Base-by-base conservation (phyloP, 2,888 invertebrate species). In the Gerris lacustris region DNA sequence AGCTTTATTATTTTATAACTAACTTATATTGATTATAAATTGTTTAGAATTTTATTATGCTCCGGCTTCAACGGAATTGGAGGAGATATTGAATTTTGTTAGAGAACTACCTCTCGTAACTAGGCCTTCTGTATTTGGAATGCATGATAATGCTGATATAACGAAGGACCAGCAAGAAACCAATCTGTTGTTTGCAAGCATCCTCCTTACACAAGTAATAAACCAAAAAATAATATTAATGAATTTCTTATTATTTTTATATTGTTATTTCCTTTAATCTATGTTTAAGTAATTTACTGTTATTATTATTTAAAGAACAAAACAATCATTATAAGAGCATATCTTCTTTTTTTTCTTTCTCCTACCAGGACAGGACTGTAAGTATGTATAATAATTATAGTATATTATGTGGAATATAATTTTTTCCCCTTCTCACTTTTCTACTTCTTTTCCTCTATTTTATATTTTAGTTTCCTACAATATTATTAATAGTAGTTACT, bases 91-190 rank as follows among this genome's bases (percentile, higher is more conserved):
- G 73, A 83, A 83, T 69, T 89, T 88, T 78, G 86, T 91, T 67
- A 86, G 85, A 76, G 84, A 84, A 0, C 82, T 91, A 69, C 91
- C 91, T 0, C 83, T 91, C 45, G 90, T 91, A 79, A 91, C 91
- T 77, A 86, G 88, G 75, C 91, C 91, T 0, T 83, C 86, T 67
- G 81, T 91, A 63, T 92, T 92, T 80, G 90, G 90, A 0, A 82
- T 92, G 73, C 90, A 92, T 79, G 82, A 85, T 72, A 92, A 92
- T 79, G 91, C 91, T 0, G 90, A 91, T 79, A 91, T 96, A 77
- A 89, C 92, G 77, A 93, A 94, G 79, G 94, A 96, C 80, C 90
- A 93, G 80, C 88, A 91, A 76, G 95, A 96, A 79, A 91, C 93
- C 0, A 86, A 86, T 76, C 84, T 89, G 73, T 79, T 96, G 70